phyloP scores from a whole-genome alignment of 2,888 invertebrate species.

The Gryllus longicercus region DNA sequence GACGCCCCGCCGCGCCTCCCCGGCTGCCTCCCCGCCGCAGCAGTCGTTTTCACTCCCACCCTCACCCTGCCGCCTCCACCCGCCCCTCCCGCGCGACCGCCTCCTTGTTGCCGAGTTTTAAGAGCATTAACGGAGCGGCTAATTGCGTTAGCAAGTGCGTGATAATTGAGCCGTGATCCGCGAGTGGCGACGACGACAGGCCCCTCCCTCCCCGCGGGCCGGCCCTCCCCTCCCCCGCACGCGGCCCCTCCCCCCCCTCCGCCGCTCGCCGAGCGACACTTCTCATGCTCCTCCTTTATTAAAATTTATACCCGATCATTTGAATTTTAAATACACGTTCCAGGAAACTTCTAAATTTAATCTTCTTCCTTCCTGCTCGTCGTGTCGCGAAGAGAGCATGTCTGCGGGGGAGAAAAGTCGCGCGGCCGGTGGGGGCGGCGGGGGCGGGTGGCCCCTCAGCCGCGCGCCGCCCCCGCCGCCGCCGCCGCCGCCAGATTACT shows the following conservation, averaged over 20 bases:
- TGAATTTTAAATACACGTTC: conserved; percentile 17
- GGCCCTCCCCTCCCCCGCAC: neutral
- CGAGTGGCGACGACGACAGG: neutral
- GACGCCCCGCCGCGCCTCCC: too few relatives aligned
- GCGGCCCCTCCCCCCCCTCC: neutral
- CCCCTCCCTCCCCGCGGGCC: neutral
- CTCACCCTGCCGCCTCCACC: too few relatives aligned
- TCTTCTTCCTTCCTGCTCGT: conserved; percentile 6
- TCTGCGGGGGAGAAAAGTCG: conserved; percentile 2
- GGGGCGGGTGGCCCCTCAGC: too few relatives aligned
- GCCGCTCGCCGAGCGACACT: neutral
- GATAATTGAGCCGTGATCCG: too few relatives aligned
- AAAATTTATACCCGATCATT: conserved; percentile 17
- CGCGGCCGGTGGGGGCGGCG: neutral
- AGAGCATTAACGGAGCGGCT: too few relatives aligned
- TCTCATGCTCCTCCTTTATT: conserved; percentile 17
- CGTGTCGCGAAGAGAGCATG: neutral
- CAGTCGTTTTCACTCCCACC: too few relatives aligned
- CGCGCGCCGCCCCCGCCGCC: too few relatives aligned
- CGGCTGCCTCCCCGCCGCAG: too few relatives aligned
- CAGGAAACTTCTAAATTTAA: conserved; percentile 17
- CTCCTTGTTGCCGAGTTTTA: too few relatives aligned
- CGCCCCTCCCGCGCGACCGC: too few relatives aligned
- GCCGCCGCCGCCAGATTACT: too few relatives aligned
- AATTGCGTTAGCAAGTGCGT: too few relatives aligned